Evolutionary conservation across 2,888 invertebrate genomes (phyloP), one percentile per base, ranked within the genome.

Genomic region (Chrysopilus asiliformis): DNA sequence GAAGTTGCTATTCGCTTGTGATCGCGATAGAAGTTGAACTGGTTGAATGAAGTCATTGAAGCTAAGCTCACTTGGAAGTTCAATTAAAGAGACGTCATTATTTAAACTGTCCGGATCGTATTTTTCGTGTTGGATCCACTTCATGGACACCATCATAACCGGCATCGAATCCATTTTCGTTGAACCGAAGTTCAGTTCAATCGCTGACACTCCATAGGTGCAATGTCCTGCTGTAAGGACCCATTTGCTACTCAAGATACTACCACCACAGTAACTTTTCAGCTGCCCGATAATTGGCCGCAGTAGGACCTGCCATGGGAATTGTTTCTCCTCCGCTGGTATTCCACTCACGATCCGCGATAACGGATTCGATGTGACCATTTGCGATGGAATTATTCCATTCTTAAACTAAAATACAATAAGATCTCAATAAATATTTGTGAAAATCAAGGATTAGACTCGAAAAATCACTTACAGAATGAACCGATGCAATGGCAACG

Each of bases 21-120:
- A 28, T 14, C 55, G 56, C 15, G 51, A 45, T 0, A 60, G 54
- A 3, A 62, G 38, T 2, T 43, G 17, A 27, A 62, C 51, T n/a
- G 48, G 48, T 38, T 51, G 49, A 37, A 64, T 58, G 14, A 30
- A 32, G 27, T 50, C 59, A 56, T 54, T 4, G 45, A 34, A 42
- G 6, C 26, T 17, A 14, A 42, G 10, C 8, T 36, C 25, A 12
- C 10, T 32, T 17, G 41, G 41, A n/a, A 43, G 31, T 12, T 31
- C 27, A 12, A 43, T 27, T 10, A 43, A 25, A 2, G 43, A 32
- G 7, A 43, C 34, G 27, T 43, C 43, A 36, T 43, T 39, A 24
- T 36, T 40, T 24, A 41, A 36, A 7, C 30, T 38, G 13, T 31
- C 32, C 10, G 41, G 40, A 36, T 43, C 35, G 29, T 41, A 43